Evolutionary conservation across 2,888 invertebrate species (phyloP).

Genomic region (Andrena minutula): DNA sequence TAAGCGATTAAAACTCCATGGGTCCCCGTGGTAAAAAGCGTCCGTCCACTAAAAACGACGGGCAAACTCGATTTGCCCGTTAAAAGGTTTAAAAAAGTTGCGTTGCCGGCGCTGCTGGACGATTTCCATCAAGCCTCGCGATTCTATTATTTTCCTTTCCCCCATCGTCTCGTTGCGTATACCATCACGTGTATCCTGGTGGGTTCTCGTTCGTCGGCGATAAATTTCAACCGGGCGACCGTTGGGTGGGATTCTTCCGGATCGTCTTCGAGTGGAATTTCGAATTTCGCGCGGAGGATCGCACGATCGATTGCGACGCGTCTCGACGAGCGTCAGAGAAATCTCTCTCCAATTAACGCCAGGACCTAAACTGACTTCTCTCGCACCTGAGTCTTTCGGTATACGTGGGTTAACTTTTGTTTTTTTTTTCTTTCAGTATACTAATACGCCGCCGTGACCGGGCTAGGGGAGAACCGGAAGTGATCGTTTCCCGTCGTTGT

Average conservation of each 20-base stretch:
- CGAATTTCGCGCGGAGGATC: slow-evolving; percentile 49
- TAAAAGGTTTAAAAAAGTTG: slow-evolving; percentile 56
- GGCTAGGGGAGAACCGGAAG: slow-evolving; percentile 28
- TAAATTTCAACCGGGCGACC: slow-evolving; percentile 43
- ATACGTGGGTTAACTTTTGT: slow-evolving; percentile 80
- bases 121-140: slow-evolving; percentile 2
- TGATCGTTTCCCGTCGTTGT: slow-evolving; percentile 1
- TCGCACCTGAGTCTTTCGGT: slow-evolving; percentile 84
- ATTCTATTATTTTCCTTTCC: background rate
- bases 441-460: slow-evolving; percentile 75
- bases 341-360: slow-evolving; percentile 75
- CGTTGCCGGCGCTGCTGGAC: slow-evolving; percentile 32
- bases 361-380: slow-evolving; percentile 72
- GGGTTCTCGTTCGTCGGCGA: slow-evolving; percentile 41
- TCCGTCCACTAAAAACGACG: slow-evolving; percentile 31
- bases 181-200: slow-evolving; percentile 58
- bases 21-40: slow-evolving; percentile 44
- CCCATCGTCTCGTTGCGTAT: slow-evolving; percentile 51
- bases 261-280: background rate
- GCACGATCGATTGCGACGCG: slow-evolving; percentile 62
- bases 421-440: slow-evolving; percentile 77
- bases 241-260: background rate
- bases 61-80: slow-evolving; percentile 43
- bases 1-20: slow-evolving; percentile 37
- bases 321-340: slow-evolving; percentile 55